Base-by-base conservation (phyloP, 2,888 invertebrate genomes). In the Merodon equestris region DNA sequence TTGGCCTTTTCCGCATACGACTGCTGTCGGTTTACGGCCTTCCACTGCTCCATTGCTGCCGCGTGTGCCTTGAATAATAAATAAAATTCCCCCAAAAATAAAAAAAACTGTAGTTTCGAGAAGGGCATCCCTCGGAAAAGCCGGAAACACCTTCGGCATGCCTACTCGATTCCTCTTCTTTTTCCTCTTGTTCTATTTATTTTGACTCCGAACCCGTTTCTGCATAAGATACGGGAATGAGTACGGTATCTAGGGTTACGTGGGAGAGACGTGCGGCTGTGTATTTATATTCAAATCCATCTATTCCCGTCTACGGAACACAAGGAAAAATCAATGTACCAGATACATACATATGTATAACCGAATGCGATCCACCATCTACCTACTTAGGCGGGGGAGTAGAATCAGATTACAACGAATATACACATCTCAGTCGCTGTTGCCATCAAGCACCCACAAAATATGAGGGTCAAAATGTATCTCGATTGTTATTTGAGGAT, bases 61-160 rank as follows among this genome's bases (percentile, higher is more conserved):
- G 27, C 15, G 53, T 48, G 64, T 50, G 60, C 9, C 64, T 42
- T 76, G 70, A 58, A 76, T 71, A 54, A 70, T 58, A 70, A 70
- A 70, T 44, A 63, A 7, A 57, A 50, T 17, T 66, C 19, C 17
- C 42, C 40, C n/a, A n/a, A n/a, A n/a, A n/a, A n/a, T n/a, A n/a
- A n/a, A 9, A 7, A 15, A 27, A 27, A 27, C 27, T 27, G 7
- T 4, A 27, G 27, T 27, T 27, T 4, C 56, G 27, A n/a, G 45
- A 51, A n/a, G 50, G 67, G 60, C 44, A 50, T 56, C 60, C 60
- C 73, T 44, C 44, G 5, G 45, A 53, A 40, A 42, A 75, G 57
- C 70, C 68, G 75, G 70, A 75, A 75, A 75, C 54, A 56, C 45
- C 44, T 19, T 56, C n/a, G n/a, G n/a, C n/a, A n/a, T n/a, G n/a